These are phyloP conservation scores for Lordiphosa andalusiaca DNA, from an alignment of 2,888 invertebrate species.

Conservation along the genomic window DNA sequence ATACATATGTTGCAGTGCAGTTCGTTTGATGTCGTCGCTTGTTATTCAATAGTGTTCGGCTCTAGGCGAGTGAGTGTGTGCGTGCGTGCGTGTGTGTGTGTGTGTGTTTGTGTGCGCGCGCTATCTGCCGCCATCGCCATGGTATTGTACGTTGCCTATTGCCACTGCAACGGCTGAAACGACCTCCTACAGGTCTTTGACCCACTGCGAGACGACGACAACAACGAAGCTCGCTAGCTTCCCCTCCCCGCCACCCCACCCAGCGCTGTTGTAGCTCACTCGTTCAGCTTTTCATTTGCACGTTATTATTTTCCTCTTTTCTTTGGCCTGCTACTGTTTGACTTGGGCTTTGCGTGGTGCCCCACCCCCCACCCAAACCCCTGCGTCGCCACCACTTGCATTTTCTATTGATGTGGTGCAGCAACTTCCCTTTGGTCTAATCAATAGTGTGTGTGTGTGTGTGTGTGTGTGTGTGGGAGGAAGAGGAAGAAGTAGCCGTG, in stretches of 20 bases:
- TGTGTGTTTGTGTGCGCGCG: constrained; percentile 43
- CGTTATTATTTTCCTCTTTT: constrained; percentile 46
- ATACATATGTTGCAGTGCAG: constrained; percentile 44
- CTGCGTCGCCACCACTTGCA: constrained; percentile 46
- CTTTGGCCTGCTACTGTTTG: constrained; percentile 28
- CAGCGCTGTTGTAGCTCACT: not conserved
- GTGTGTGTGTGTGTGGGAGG: not conserved
- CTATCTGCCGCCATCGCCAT: constrained; percentile 69
- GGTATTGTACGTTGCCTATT: constrained; percentile 76
- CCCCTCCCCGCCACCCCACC: constrained; percentile 9
- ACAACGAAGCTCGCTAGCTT: constrained; percentile 15
- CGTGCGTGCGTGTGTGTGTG: constrained; percentile 37
- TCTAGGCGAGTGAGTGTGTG: constrained; percentile 23
- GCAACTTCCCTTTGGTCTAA: not conserved
- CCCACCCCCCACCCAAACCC: constrained; percentile 11
- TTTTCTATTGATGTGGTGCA: constrained; percentile 54
- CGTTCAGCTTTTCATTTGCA: constrained; percentile 56
- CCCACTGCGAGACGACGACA: constrained; percentile 61
- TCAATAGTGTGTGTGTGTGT: no score
- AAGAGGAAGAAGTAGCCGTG: not conserved
- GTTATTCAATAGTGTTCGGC: constrained; percentile 56
- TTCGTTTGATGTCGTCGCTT: constrained; percentile 43
- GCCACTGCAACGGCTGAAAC: constrained; percentile 77
- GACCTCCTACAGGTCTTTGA: constrained; percentile 81
- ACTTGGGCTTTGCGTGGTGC: constrained; percentile 10